These are phyloP conservation scores for Upupa epops DNA, from an alignment of 2,113 vertebrate genomes.

Conservation along the genomic window DNA sequence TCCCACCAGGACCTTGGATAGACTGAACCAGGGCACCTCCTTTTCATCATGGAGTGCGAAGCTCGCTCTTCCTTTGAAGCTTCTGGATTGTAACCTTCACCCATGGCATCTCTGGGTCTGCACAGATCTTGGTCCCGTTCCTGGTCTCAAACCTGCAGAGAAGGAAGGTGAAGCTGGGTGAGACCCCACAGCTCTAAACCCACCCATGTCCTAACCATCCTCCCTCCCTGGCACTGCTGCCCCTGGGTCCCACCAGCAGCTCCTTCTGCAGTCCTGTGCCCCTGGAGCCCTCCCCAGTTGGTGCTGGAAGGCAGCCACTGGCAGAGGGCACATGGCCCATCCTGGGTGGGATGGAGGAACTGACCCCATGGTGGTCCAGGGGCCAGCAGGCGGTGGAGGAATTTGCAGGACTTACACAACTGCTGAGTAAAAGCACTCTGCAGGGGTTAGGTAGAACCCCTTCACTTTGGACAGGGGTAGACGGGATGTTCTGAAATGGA, in stretches of 20 bases:
- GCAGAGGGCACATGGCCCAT: background rate
- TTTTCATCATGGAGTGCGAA: fast-evolving
- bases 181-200: background rate
- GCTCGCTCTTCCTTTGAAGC: fast-evolving
- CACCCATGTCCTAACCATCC: fast-evolving
- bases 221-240: background rate
- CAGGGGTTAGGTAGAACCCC: too few relatives aligned
- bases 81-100: fast-evolving
- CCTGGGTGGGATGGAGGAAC: background rate
- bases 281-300: background rate
- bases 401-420: too few relatives aligned
- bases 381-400: background rate
- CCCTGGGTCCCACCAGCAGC: background rate
- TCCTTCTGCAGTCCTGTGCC: background rate
- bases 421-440: too few relatives aligned
- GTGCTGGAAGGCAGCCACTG: background rate
- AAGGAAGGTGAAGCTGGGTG: background rate
- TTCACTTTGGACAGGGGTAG: too few relatives aligned
- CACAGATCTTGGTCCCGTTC: fast-evolving
- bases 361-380: fast-evolving
- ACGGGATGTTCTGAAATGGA: too few relatives aligned
- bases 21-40: background rate
- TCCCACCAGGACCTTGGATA: background rate
- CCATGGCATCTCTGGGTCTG: background rate
- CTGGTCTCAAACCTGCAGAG: background rate